A percentile compares a stretch with the other conserved stretches of the same genome.
Evolutionary conservation across 2,113 vertebrate species (phyloP).

Genomic region (Diphyllodes magnificus): DNA sequence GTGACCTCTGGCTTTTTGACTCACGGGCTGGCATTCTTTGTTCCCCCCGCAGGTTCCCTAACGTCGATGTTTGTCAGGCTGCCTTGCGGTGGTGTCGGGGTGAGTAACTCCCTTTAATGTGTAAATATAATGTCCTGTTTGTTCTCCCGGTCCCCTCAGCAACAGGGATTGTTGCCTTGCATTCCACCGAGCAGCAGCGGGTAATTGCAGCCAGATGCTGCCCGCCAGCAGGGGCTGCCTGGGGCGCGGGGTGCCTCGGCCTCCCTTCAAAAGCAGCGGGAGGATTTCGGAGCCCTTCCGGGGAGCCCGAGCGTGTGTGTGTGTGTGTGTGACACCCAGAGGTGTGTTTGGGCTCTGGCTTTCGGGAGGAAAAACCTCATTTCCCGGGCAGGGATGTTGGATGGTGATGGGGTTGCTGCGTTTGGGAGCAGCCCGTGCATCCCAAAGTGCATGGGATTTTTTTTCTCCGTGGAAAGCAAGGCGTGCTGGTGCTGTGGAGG

Average conservation of each 20-base stretch:
- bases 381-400: not conserved
- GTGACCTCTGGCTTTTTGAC: constrained; percentile 16
- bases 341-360: not conserved
- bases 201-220: constrained; percentile 87
- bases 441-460: not conserved
- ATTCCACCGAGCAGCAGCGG: constrained; percentile 59
- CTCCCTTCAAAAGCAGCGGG: constrained; percentile 33
- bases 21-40: not conserved
- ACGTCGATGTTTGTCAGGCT: constrained; percentile 94
- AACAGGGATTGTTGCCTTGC: constrained; percentile 76
- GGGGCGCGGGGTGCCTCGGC: not conserved
- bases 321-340: not conserved
- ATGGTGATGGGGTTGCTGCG: not conserved
- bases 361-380: not conserved
- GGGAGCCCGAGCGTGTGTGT: not conserved
- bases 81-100: constrained; percentile 94
- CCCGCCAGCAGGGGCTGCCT: constrained; percentile 57
- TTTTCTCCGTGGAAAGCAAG: not conserved
- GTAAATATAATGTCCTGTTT: constrained; percentile 78
- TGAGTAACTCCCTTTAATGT: constrained; percentile 79
- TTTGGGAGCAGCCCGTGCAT: not conserved
- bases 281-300: not conserved
- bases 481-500: not conserved
- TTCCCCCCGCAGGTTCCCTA: constrained; percentile 78
- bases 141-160: constrained; percentile 70